Conservation (phyloP, 2,113 vertebrate genomes). For the Aldabrachelys gigantea region DNA sequence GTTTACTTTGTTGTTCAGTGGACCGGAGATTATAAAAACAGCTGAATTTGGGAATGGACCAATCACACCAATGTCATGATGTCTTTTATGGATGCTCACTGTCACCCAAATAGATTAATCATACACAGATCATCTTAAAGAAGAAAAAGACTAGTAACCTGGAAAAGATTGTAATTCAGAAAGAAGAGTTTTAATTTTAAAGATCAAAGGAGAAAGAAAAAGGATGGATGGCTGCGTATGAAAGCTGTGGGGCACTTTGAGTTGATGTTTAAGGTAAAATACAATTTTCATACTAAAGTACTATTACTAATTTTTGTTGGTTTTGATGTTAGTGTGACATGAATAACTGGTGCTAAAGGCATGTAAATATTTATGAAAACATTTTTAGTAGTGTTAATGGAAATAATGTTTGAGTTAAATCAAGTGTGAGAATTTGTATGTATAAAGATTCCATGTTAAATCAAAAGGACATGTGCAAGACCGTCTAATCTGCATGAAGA, state of each 20-base stretch:
- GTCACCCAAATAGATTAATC: not conserved
- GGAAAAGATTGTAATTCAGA: not conserved
- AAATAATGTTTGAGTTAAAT: not conserved
- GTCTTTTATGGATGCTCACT: not conserved
- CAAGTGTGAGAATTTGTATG: not conserved
- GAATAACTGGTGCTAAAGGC: not conserved
- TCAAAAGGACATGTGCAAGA: not conserved
- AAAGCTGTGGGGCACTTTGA: slow-evolving; percentile 20
- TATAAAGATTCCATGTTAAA: not conserved
- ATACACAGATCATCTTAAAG: not conserved
- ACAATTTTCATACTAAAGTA: slow-evolving; percentile 19
- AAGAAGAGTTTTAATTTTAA: slow-evolving; percentile 10
- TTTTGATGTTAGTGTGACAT: not conserved
- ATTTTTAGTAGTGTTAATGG: not conserved
- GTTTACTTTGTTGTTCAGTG: not conserved
- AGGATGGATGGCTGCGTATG: not conserved
- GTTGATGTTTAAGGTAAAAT: slow-evolving; percentile 37
- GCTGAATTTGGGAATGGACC: not conserved
- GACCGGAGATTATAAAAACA: not conserved
- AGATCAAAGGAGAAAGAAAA: not conserved
- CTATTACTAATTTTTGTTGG: not conserved
- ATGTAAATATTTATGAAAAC: not conserved
- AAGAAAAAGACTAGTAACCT: not conserved
- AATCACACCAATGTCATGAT: not conserved
- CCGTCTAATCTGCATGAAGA: not conserved